Evolutionary conservation across 2,113 vertebrate species (phyloP), one percentile per base, ranked within the genome.

Genomic region (Ptychochromis oligacanthus): DNA sequence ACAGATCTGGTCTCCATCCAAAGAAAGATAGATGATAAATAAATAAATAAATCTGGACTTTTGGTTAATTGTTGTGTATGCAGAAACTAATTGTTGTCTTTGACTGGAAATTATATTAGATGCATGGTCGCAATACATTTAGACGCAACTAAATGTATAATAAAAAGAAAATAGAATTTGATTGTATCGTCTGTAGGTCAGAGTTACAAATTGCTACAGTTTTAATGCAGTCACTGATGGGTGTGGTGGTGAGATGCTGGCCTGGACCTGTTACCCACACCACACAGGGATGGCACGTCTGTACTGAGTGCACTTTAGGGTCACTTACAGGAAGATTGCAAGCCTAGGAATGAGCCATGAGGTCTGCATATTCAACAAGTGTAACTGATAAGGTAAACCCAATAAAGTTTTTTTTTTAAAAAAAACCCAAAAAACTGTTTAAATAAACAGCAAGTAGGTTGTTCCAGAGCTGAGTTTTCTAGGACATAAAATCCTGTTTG

Each of bases 1-100:
- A 84, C 81, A 72, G 58, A 85, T 60, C 17, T 49, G 81, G 40
- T 56, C 77, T 61, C 22, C 78, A 67, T 58, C 72, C 52, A 61
- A 15, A 61, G 52, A 31, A 28, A 54, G 6, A 40, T 46, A 65
- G 36, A 31, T 17, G 36, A 31, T 17, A 34, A 13, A 55, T 46
- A 46, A 70, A 70, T 31, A 0, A 18, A 46, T 46, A 2, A 10
- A 43, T 13, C 11, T 43, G 11, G 11, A 10, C 11, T 3, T 12
- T 18, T 2, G 28, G 28, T 31, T 31, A 31, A 31, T 31, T 49
- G 49, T 5, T 49, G 0, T 0, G 24, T 31, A 40, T 52, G 24
- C 24, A 70, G 10, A 18, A 20, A 2, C 0, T 18, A 28, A 0
- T 40, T 18, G 46, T 18, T 17, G 10, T 54, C 17, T 20, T 3